Evolutionary conservation across 2,113 vertebrate genomes (phyloP).

Genomic region (Cromileptes altivelis): DNA sequence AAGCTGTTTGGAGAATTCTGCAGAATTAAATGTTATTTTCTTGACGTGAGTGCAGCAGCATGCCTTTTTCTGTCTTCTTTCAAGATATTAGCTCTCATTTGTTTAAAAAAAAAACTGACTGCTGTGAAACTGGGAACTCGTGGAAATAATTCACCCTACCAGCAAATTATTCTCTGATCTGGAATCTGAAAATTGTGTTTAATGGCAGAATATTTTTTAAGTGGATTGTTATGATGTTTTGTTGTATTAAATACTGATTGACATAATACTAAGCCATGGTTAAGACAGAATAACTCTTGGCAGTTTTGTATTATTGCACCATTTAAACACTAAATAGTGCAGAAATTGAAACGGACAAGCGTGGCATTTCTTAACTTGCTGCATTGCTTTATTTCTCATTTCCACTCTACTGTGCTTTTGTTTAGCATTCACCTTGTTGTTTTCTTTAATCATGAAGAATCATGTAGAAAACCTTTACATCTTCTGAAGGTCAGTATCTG

Average conservation of each 20-base stretch:
- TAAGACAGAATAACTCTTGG: neutral
- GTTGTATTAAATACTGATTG: neutral
- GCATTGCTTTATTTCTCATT: neutral
- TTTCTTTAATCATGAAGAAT: conserved; percentile 58
- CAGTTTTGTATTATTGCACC: neutral
- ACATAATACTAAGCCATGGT: neutral
- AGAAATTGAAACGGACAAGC: neutral
- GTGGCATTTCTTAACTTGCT: conserved; percentile 9
- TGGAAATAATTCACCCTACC: neutral
- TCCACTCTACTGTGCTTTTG: conserved; percentile 17
- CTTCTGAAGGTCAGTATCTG: conserved; percentile 67
- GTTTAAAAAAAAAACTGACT: neutral
- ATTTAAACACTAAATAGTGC: neutral
- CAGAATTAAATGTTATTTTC: neutral
- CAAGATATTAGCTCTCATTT: neutral
- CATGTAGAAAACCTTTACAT: conserved; percentile 31
- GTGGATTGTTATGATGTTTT: neutral
- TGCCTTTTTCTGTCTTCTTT: neutral
- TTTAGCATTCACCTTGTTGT: conserved; percentile 43
- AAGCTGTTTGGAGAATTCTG: neutral
- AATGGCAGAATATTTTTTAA: too few relatives aligned
- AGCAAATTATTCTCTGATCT: neutral
- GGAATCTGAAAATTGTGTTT: neutral
- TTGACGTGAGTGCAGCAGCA: neutral
- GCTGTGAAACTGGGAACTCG: neutral